These are phyloP conservation scores for Enteromius argenteus DNA, from an alignment of 2,797 vertebrate species.

Conservation along the genomic window DNA sequence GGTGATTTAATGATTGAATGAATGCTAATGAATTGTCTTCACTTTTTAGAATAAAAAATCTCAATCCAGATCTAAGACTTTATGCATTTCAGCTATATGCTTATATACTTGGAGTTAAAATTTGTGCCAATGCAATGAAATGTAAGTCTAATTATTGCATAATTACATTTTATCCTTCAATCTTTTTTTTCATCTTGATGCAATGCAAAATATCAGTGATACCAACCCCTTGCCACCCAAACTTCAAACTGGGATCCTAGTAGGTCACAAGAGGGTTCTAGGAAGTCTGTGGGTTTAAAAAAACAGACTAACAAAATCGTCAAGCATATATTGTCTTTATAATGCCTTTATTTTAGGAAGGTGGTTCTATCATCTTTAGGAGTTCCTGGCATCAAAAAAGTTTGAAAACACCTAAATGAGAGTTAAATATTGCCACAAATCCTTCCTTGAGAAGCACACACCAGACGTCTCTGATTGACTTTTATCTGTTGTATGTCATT, in stretches of 20 bases:
- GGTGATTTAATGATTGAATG: constrained; percentile 1
- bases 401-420: background rate
- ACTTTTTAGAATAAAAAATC: background rate
- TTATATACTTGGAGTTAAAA: background rate
- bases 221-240: background rate
- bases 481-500: background rate
- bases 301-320: background rate
- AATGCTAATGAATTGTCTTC: constrained; percentile 5
- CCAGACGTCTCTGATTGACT: background rate
- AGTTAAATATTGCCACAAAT: background rate
- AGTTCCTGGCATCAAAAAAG: background rate
- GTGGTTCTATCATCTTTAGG: background rate
- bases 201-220: background rate
- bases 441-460: background rate
- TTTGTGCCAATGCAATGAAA: background rate
- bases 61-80: background rate
- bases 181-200: background rate
- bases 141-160: background rate
- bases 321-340: background rate
- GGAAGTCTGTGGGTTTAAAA: background rate
- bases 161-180: background rate
- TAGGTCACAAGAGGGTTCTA: background rate
- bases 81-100: background rate
- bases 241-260: background rate
- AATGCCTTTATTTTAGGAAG: background rate